Base-by-base conservation (phyloP, 2,797 vertebrate genomes). In the Coendou prehensilis region DNA sequence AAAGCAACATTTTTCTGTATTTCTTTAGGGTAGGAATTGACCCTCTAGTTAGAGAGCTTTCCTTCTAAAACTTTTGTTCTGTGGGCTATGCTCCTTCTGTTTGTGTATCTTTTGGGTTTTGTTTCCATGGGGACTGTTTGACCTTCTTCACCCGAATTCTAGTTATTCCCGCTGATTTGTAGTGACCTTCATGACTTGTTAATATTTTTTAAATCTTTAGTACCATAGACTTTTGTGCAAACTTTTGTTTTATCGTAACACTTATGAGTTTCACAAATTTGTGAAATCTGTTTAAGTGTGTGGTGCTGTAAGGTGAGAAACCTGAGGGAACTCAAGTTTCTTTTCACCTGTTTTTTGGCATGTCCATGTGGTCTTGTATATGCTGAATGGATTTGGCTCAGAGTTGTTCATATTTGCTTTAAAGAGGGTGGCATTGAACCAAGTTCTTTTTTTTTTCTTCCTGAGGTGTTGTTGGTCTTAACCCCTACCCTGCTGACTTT, bases 41-140 rank as follows among this genome's bases (percentile, higher is more conserved):
- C 80, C 13, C 67, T 93, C 57, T 64, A 73, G 23, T 52, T 93
- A 59, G n/a, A 85, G 84, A 75, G 57, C 50, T 93, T 97, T 90
- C 30, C n/a, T 93, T 94, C 28, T 41, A 59, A 83, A 91, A 59
- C 59, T 79, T 78, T 83, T 80, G 76, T 83, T 96, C 63, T 91
- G 61, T 41, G 54, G 80, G 61, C 52, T 22, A 1, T 94, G 37
- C 80, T 87, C n/a, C 17, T 97, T 94, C 63, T 95, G 26, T 92
- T 95, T 95, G 45, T 75, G 78, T 92, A 67, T 97, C 41, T 69
- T 95, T 92, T 96, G 97, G 89, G 57, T 95, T 96, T 97, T 92
- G 95, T 98, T 97, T 88, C 95, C 92, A 91, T 94, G 93, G 93
- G 37, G 85, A 94, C 87, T 76, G n/a, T 96, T 96, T 97, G 96